Evolutionary conservation across 2,113 vertebrate species (phyloP).

Genomic region (Daboia siamensis): DNA sequence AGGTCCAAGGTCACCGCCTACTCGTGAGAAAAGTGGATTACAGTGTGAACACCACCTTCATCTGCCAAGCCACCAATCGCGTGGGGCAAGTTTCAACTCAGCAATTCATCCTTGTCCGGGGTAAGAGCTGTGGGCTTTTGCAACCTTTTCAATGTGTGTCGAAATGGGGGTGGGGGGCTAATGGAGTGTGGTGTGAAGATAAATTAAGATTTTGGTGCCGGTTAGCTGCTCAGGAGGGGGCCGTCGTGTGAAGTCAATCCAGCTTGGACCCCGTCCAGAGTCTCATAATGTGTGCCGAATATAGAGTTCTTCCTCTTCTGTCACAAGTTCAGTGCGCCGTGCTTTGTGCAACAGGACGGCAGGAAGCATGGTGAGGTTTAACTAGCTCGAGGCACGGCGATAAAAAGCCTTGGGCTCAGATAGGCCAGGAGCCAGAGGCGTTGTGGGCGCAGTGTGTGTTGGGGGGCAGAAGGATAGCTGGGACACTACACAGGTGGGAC

Average conservation of each 20-base stretch:
- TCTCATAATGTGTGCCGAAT: neutral
- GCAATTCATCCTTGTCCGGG: conserved; percentile 74
- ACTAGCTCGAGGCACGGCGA: neutral
- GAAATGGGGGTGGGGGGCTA: neutral
- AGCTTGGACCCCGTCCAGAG: neutral
- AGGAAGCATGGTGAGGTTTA: neutral
- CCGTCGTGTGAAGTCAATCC: neutral
- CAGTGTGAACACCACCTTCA: conserved; percentile 79
- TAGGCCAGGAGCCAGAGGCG: neutral
- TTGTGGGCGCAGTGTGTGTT: neutral
- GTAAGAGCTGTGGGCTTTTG: conserved; percentile 58
- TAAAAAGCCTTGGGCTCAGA: neutral
- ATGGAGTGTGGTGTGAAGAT: neutral
- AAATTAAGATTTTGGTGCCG: neutral
- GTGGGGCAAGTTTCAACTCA: conserved; percentile 72
- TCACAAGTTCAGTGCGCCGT: neutral
- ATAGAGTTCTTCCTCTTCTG: neutral
- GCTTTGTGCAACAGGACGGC: neutral
- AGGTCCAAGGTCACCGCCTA: conserved; percentile 62
- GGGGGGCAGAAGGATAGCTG: neutral
- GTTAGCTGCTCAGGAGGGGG: neutral
- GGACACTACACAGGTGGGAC: neutral
- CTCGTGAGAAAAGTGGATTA: conserved; percentile 77
- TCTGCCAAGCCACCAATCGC: conserved; percentile 79
- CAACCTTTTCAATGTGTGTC: rapidly evolving